Percentiles rank a stretch among this genome's conserved stretches.
These are phyloP conservation scores for Thunnus albacares DNA, from an alignment of 2,797 vertebrate species.

Conservation along the genomic window DNA sequence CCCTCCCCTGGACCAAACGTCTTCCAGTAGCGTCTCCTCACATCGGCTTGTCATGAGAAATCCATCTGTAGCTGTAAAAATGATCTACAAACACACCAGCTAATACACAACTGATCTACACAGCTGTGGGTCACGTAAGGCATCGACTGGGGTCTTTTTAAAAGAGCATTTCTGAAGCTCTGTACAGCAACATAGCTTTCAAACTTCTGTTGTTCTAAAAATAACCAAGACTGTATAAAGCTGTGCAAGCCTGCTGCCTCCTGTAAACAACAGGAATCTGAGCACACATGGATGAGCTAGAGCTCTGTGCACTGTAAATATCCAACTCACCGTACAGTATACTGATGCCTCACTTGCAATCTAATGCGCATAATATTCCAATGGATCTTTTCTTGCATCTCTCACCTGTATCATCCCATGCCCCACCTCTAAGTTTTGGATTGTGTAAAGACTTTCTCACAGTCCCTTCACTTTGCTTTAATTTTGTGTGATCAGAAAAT, in stretches of 20 bases:
- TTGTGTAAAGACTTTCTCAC: constrained; percentile 2
- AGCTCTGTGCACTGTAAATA: constrained; percentile 68
- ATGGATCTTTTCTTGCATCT: constrained; percentile 16
- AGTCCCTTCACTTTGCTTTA: constrained; percentile 7
- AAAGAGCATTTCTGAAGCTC: constrained; percentile 10
- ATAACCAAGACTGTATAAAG: constrained; percentile 36
- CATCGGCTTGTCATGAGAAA: constrained; percentile 7
- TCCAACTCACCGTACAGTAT: constrained; percentile 40
- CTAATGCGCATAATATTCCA: constrained; percentile 33
- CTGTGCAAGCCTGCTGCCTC: constrained; percentile 45
- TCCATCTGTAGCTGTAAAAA: constrained; percentile 31
- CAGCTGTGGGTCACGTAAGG: constrained; percentile 5
- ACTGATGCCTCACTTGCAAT: constrained; percentile 42
- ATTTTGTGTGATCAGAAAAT: constrained; percentile 27
- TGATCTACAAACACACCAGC: constrained; percentile 37
- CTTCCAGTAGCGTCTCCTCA: constrained; percentile 44
- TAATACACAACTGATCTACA: constrained; percentile 4
- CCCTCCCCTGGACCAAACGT: constrained; percentile 28
- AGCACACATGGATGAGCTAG: constrained; percentile 34
- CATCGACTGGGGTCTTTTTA: constrained; percentile 3
- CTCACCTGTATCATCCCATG: constrained; percentile 35
- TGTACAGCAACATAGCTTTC: constrained; percentile 38
- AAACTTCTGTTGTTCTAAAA: constrained; percentile 25
- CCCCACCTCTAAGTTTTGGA: constrained; percentile 18
- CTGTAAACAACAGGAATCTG: constrained; percentile 13